These are phyloP conservation scores for Tylochromis polylepis DNA, from an alignment of 2,113 vertebrate species.

Conservation along the genomic window DNA sequence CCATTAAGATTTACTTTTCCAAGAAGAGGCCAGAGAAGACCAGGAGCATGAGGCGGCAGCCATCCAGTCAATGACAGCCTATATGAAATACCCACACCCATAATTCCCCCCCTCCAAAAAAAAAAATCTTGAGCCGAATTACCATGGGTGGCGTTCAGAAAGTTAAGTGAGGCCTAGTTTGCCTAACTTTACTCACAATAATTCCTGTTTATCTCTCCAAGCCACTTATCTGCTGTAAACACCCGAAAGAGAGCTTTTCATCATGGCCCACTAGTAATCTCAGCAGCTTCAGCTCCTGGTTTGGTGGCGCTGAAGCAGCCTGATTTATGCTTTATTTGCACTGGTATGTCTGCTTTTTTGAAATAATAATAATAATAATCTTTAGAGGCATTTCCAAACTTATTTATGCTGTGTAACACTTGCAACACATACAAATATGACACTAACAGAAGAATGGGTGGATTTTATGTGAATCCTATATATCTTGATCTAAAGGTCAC, in stretches of 20 bases:
- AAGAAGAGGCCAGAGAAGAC: neutral
- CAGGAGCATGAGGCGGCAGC: neutral
- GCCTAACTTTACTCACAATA: conserved; percentile 29
- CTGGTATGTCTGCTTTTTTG: neutral
- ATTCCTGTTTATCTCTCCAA: conserved; percentile 38
- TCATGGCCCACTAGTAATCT: neutral
- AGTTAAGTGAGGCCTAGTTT: conserved; percentile 34
- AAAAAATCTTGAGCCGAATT: neutral
- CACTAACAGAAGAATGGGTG: neutral
- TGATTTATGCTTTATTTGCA: neutral
- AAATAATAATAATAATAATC: neutral
- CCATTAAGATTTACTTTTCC: conserved; percentile 32
- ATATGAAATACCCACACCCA: conserved; percentile 20
- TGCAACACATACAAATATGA: neutral
- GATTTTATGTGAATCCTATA: neutral
- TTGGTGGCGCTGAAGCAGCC: neutral
- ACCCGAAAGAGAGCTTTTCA: neutral
- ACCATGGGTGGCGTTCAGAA: conserved; percentile 11
- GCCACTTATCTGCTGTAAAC: conserved; percentile 36
- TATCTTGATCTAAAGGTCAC: neutral
- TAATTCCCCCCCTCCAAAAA: neutral
- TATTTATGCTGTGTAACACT: neutral
- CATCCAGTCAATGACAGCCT: conserved; percentile 1
- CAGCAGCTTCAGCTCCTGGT: neutral
- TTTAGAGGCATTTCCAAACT: neutral